These are phyloP conservation scores for Ditylenchus weischeri DNA, from an alignment of 2,888 invertebrate species.

Conservation along the genomic window DNA sequence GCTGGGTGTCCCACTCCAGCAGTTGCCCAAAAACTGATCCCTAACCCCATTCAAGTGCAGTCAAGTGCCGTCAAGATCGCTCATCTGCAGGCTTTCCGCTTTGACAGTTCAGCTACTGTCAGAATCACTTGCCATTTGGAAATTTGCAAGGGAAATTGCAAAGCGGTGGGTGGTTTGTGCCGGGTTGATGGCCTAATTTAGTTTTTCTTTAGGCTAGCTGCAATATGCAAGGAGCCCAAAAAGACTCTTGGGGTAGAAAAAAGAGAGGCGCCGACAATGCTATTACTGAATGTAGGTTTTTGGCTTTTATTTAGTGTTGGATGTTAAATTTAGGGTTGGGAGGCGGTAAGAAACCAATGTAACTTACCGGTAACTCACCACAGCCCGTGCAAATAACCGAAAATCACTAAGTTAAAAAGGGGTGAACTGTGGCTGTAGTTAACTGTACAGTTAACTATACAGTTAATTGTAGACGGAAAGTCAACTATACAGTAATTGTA, in stretches of 20 bases:
- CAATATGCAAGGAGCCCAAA: conserved; percentile 44
- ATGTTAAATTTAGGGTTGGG: too few species aligned
- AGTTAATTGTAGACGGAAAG: too few species aligned
- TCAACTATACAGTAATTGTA: too few species aligned
- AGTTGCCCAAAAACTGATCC: conserved; percentile 57
- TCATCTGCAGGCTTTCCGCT: conserved; percentile 56
- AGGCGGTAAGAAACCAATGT: too few species aligned
- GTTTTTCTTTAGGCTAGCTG: conserved; percentile 41
- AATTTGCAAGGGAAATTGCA: conserved; percentile 57
- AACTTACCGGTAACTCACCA: too few species aligned
- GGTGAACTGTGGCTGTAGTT: too few species aligned
- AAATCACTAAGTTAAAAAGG: too few species aligned
- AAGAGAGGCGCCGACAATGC: conserved; percentile 45
- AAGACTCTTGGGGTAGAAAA: conserved; percentile 56
- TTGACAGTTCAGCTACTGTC: conserved; percentile 54
- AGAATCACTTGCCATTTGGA: conserved; percentile 56
- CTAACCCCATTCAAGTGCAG: conserved; percentile 48
- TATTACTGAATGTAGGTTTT: conserved; percentile 38
- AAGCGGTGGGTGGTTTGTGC: conserved; percentile 38
- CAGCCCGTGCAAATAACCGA: too few species aligned
- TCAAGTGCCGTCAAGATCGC: conserved; percentile 42
- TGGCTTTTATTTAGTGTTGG: too few species aligned
- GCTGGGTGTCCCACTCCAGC: conserved; percentile 58
- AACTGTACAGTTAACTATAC: too few species aligned
- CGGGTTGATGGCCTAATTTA: neutral